Percentiles rank a stretch among this genome's conserved stretches.
phyloP scores from a whole-genome alignment of 2,113 vertebrate genomes.

The Tachuris rubrigastra region DNA sequence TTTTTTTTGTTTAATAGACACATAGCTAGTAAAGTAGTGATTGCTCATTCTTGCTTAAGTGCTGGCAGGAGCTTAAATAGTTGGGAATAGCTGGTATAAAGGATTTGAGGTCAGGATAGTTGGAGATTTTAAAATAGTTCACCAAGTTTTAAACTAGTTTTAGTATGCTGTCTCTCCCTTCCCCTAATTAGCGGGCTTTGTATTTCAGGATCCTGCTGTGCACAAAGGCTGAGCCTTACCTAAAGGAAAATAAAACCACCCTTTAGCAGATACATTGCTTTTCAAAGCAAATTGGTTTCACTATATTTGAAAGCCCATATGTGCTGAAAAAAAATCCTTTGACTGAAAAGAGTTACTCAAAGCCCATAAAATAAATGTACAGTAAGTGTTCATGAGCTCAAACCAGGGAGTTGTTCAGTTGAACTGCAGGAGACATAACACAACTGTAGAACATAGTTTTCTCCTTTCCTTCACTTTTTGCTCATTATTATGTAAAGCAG shows the following conservation, averaged over 20 bases:
- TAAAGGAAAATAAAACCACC: conserved; percentile 68
- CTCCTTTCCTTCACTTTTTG: conserved; percentile 41
- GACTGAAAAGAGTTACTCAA: not conserved
- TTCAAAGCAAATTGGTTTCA: conserved; percentile 51
- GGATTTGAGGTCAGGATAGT: not conserved
- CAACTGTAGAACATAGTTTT: conserved; percentile 19
- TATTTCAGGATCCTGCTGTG: conserved; percentile 53
- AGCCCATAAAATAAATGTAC: not conserved
- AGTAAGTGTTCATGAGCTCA: conserved; percentile 10
- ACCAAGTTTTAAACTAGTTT: not conserved
- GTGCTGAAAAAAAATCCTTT: conserved; percentile 34
- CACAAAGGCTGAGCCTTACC: conserved; percentile 61
- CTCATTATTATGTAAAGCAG: conserved; percentile 61
- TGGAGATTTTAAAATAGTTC: not conserved
- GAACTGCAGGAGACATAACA: not conserved
- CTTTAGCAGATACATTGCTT: conserved; percentile 69
- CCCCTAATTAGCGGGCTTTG: conserved; percentile 30
- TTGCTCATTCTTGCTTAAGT: not conserved
- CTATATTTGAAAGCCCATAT: conserved; percentile 47
- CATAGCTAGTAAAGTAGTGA: not conserved
- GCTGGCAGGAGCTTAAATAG: not conserved
- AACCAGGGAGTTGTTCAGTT: not conserved
- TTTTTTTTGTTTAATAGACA: not conserved
- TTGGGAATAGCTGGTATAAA: not conserved
- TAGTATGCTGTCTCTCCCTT: not conserved